phyloP scores from a whole-genome alignment of 2,113 vertebrate genomes.

The Calyptomena viridis region DNA sequence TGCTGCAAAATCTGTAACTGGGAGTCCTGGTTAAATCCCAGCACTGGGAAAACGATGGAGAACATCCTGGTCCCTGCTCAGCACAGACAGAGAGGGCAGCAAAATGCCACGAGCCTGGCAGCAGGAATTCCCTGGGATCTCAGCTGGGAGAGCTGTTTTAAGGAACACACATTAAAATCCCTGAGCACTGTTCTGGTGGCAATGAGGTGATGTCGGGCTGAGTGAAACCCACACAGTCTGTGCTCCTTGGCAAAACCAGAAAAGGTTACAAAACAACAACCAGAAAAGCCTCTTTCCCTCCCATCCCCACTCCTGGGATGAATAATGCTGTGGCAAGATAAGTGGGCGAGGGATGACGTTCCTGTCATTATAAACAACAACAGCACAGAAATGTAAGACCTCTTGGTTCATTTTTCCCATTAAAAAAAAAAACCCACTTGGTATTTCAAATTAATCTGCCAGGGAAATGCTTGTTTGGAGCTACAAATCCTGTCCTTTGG shows the following conservation, averaged over 20 bases:
- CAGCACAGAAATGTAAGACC: constrained; percentile 1
- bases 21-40: not conserved
- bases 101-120: not conserved
- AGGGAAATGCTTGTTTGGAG: not conserved
- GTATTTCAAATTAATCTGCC: constrained; percentile 9
- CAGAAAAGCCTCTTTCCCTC: not conserved
- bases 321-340: constrained; percentile 36
- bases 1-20: not conserved
- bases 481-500: not conserved
- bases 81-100: not conserved
- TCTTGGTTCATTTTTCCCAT: constrained; percentile 43
- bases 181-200: not conserved
- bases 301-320: not conserved
- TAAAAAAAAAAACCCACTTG: constrained; percentile 40
- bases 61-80: not conserved
- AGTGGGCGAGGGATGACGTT: constrained; percentile 52
- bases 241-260: not conserved
- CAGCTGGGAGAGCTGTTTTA: not conserved
- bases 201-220: not conserved
- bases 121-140: not conserved
- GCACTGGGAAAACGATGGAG: not conserved
- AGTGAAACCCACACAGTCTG: not conserved
- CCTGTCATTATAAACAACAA: constrained; percentile 42
- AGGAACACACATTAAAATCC: not conserved
- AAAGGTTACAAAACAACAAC: not conserved